phyloP scores from a whole-genome alignment of 1,140 invertebrate species.

The Drosophila seguyi region DNA sequence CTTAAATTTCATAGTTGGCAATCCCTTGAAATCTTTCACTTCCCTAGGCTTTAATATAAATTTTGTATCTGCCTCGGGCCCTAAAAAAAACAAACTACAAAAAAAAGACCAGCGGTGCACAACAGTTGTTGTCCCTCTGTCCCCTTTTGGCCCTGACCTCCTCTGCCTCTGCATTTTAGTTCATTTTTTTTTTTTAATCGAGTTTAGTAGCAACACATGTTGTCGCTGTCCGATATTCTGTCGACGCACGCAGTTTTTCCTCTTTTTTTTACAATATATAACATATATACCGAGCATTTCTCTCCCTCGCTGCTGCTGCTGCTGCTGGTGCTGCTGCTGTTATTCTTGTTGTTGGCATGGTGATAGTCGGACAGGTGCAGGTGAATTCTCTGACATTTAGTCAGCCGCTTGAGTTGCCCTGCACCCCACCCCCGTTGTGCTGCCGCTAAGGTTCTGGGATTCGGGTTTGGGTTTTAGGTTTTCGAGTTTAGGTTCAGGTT shows the following conservation, averaged over 20 bases:
- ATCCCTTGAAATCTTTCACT: no score
- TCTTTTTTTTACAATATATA: constrained; percentile 22
- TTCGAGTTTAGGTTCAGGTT: constrained; percentile 27
- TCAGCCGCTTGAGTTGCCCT: constrained; percentile 66
- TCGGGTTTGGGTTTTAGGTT: background rate
- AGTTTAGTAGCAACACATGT: constrained; percentile 62
- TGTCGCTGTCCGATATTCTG: constrained; percentile 65
- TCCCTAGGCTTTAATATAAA: background rate
- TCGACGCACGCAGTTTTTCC: constrained; percentile 52
- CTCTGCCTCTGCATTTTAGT: constrained; percentile 19
- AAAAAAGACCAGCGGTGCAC: constrained; percentile 48
- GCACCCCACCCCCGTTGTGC: constrained; percentile 18
- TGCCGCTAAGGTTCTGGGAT: constrained; percentile 1
- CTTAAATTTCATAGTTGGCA: background rate
- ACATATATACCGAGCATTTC: background rate
- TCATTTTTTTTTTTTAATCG: constrained; percentile 12
- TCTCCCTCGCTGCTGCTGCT: constrained; percentile 35
- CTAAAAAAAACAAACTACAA: constrained; percentile 1
- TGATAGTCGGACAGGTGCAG: constrained; percentile 82
- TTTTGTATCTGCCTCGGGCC: background rate
- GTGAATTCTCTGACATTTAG: constrained; percentile 72
- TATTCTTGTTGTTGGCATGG: constrained; percentile 74
- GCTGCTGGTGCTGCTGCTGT: constrained; percentile 26
- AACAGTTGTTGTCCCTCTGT: constrained; percentile 67
- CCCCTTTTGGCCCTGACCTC: constrained; percentile 12